These are phyloP conservation scores for Acipenser transmontanus DNA, from an alignment of 2,797 vertebrate species.

Conservation along the genomic window DNA sequence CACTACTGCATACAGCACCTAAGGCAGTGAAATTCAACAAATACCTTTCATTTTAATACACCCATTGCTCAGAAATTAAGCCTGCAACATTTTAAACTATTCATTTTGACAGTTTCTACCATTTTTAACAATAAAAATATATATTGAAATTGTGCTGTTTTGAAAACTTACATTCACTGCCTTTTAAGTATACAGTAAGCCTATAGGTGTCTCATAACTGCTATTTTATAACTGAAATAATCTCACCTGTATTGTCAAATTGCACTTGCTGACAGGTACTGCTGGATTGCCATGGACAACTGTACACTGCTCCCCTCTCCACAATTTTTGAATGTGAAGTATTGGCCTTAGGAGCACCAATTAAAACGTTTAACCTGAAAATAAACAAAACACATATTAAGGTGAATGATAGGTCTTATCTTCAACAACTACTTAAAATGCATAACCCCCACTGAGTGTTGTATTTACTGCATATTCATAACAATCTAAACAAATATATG, in stretches of 20 bases:
- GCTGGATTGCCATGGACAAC: slow-evolving; percentile 50
- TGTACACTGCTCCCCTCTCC: slow-evolving; percentile 62
- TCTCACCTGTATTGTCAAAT: slow-evolving; percentile 56
- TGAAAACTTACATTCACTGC: background rate
- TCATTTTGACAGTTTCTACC: too few relatives aligned
- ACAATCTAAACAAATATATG: too few relatives aligned
- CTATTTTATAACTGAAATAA: background rate
- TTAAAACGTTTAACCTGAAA: slow-evolving; percentile 53
- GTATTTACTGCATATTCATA: too few relatives aligned
- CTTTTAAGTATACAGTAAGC: slow-evolving; percentile 6
- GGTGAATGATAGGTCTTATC: too few relatives aligned
- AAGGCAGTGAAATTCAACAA: too few relatives aligned
- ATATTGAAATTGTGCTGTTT: too few relatives aligned
- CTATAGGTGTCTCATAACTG: slow-evolving; percentile 4
- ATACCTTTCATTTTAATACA: too few relatives aligned
- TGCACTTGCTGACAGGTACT: slow-evolving; percentile 42
- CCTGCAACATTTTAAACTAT: too few relatives aligned
- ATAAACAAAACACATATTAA: background rate
- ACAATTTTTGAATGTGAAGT: slow-evolving; percentile 28
- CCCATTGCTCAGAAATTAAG: too few relatives aligned
- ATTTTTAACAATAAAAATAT: too few relatives aligned
- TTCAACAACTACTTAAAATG: too few relatives aligned
- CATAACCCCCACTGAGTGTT: too few relatives aligned
- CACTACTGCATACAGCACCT: background rate
- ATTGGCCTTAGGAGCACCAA: slow-evolving; percentile 64